A percentile compares a stretch with the other conserved stretches of the same genome.
phyloP scores from a whole-genome alignment of 2,113 vertebrate genomes.

The Gallinago paraguaiae region DNA sequence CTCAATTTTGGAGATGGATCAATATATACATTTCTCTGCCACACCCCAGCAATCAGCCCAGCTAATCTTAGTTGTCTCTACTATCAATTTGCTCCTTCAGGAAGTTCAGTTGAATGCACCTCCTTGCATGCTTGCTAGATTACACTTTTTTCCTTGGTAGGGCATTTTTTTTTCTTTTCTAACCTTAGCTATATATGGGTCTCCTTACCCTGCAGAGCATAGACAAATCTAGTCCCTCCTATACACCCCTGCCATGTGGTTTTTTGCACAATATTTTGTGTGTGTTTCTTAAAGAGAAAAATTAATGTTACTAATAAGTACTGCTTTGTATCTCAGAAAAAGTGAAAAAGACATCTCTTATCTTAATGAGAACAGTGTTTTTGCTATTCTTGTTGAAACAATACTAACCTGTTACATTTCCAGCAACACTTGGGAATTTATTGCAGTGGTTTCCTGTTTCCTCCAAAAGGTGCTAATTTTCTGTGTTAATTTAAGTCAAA shows the following conservation, averaged over 20 bases:
- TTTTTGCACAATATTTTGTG: neutral
- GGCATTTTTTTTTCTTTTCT: neutral
- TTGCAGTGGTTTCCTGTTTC: neutral
- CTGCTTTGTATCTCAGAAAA: neutral
- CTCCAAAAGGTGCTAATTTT: neutral
- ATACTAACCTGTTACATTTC: neutral
- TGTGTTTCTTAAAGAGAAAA: neutral
- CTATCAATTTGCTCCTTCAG: neutral
- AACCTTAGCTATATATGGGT: neutral
- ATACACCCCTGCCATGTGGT: too few species aligned
- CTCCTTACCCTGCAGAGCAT: neutral
- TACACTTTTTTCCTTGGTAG: neutral
- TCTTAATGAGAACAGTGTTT: neutral
- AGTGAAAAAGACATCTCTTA: neutral
- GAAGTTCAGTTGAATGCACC: neutral
- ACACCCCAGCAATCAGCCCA: neutral
- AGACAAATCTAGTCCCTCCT: neutral
- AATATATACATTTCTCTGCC: neutral
- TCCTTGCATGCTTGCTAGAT: neutral
- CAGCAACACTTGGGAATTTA: neutral
- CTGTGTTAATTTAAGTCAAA: neutral
- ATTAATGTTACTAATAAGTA: neutral
- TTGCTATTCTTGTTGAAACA: neutral
- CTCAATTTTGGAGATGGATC: neutral
- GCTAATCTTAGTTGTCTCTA: neutral